phyloP scores from a whole-genome alignment of 2,113 vertebrate genomes.

The Parus major region DNA sequence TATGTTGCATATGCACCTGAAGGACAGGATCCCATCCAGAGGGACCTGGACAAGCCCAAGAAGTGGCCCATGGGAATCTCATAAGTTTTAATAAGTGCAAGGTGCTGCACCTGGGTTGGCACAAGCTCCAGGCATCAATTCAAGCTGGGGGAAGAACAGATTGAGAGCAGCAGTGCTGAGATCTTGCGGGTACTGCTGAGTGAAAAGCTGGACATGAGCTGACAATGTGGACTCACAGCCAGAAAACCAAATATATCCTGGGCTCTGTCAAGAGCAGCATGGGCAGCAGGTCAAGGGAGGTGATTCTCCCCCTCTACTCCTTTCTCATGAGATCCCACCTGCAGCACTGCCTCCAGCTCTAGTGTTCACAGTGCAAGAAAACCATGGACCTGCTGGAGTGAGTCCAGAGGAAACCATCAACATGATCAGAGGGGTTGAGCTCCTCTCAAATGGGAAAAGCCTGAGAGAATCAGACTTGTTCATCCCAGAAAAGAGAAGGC shows the following conservation, averaged over 20 bases:
- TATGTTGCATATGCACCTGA: background rate
- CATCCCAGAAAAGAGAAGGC: background rate
- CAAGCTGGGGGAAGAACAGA: background rate
- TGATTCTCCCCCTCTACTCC: background rate
- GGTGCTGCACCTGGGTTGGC: too few species aligned
- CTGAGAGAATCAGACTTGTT: background rate
- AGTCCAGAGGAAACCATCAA: background rate
- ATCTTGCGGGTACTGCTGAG: background rate
- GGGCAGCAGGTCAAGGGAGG: background rate
- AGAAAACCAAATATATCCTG: fast-evolving
- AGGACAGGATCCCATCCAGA: background rate
- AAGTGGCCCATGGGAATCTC: background rate
- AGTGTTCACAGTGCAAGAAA: background rate
- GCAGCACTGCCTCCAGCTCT: background rate
- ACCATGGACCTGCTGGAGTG: background rate
- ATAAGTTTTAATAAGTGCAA: background rate
- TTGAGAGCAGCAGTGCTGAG: background rate
- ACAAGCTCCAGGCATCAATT: background rate
- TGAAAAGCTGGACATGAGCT: background rate
- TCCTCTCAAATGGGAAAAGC: background rate
- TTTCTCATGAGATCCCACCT: background rate
- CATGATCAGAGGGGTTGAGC: background rate
- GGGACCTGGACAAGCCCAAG: background rate
- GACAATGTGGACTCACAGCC: background rate
- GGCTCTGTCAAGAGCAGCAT: background rate